A percentile compares a stretch with the other conserved stretches of the same genome.
Evolutionary conservation across 2,797 vertebrate species (phyloP).

Genomic region (Psittacula echo): DNA sequence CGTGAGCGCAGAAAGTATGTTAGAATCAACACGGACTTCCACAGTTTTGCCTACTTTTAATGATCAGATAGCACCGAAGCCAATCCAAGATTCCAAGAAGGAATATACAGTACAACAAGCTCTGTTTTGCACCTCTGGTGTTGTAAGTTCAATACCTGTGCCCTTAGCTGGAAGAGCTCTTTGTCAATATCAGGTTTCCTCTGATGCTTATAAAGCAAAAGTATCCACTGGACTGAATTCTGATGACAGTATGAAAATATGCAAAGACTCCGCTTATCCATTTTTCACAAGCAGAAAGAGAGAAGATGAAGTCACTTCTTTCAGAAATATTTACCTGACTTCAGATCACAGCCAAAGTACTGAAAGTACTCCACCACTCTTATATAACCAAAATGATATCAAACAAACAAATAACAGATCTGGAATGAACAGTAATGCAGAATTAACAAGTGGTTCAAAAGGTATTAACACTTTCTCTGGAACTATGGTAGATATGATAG

Average conservation of each 20-base stretch:
- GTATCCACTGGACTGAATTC: constrained; percentile 52
- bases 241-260: constrained; percentile 64
- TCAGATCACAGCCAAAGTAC: constrained; percentile 30
- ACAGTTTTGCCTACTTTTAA: constrained; percentile 76
- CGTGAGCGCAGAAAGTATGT: constrained; percentile 82
- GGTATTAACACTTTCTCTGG: constrained; percentile 83
- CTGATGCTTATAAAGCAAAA: constrained; percentile 71
- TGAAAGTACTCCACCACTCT: constrained; percentile 28
- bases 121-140: constrained; percentile 91
- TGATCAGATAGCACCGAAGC: constrained; percentile 60
- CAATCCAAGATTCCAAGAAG: constrained; percentile 74
- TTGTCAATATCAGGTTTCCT: constrained; percentile 78
- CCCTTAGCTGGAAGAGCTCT: constrained; percentile 91
- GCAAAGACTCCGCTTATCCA: constrained; percentile 38
- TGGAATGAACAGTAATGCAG: constrained; percentile 51
- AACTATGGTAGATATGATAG: constrained; percentile 89
- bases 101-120: constrained; percentile 91
- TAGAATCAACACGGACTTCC: constrained; percentile 79
- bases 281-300: constrained; percentile 21
- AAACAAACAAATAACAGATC: constrained; percentile 25
- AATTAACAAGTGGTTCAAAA: constrained; percentile 20
- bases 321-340: constrained; percentile 69
- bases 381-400: constrained; percentile 9
- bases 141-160: constrained; percentile 93
- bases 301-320: constrained; percentile 59